Evolutionary conservation across 2,113 vertebrate species (phyloP), one percentile per base, ranked within the genome.

Genomic region (Cettia cetti): DNA sequence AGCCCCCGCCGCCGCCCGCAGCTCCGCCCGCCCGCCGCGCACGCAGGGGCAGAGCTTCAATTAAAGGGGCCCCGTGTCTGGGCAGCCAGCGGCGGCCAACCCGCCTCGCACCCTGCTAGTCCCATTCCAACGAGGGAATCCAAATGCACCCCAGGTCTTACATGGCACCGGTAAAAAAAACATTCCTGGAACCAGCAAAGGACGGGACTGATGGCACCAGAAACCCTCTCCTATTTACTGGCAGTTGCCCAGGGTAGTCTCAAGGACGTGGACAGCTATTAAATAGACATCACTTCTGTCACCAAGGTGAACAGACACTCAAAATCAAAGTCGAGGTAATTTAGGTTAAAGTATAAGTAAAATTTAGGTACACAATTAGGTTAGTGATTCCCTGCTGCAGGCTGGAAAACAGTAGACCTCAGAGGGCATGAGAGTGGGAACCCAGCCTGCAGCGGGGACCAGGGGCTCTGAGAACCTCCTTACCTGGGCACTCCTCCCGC

Each of bases 41-140:
- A 42, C 26, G 26, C 27, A 7, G 21, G 2, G 35, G 6, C 50
- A 2, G 30, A 2, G 66, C 13, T 3, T 0, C 23, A 1, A 1
- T 6, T 31, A 10, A 54, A 61, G 42, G 57, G 0, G 49, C 39
- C 63, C 37, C 0, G 39, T 40, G 39, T 12, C 39, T 40, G 49
- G 40, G 40, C 40, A 26, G 49, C 39, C 39, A 40, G 39, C 39
- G 39, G 39, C 39, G 39, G 14, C 26, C 49, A 0, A 0, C 5
- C 2, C 47, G 3, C 37, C 23, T 8, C 15, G 4, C 8, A 0
- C 1, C 6, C 40, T 1, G 49, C 72, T 4, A 0, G 8, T 4
- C 7, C n/a, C 66, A 0, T 2, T 15, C 22, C 23, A 4, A 2
- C 10, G 1, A 0, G 11, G 45, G 4, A 13, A 11, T 0, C 20